Percentiles rank a stretch among this genome's conserved stretches.
Conservation (phyloP, 2,797 vertebrate genomes). For the Esox masquinongy region DNA sequence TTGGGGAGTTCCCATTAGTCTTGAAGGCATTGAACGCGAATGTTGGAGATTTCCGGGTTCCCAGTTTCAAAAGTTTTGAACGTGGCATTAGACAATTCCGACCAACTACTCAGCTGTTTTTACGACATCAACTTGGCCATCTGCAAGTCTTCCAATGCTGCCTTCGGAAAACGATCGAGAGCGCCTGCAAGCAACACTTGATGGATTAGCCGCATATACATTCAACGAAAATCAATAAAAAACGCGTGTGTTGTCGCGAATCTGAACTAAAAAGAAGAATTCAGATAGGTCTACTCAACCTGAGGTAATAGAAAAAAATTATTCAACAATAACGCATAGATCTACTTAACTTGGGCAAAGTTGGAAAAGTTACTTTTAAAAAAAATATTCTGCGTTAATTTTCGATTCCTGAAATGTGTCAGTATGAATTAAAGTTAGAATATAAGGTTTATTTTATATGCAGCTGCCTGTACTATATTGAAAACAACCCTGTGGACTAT, state of each 20-base stretch:
- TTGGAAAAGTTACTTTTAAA: not conserved
- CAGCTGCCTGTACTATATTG: not conserved
- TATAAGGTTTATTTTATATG: not conserved
- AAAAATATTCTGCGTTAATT: too few relatives aligned
- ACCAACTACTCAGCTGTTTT: not conserved
- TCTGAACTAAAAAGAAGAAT: not conserved
- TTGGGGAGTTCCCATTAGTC: too few relatives aligned
- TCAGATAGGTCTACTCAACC: not conserved
- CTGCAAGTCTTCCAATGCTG: not conserved
- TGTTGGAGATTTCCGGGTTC: too few relatives aligned
- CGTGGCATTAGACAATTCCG: not conserved
- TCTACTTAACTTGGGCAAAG: not conserved
- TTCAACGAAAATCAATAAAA: not conserved
- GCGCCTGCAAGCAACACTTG: not conserved
- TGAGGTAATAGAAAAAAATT: not conserved
- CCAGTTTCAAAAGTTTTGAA: not conserved
- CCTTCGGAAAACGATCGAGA: not conserved
- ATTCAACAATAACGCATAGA: too few relatives aligned
- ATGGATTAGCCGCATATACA: constrained; percentile 6
- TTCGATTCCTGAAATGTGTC: not conserved
- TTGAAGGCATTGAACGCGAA: too few relatives aligned
- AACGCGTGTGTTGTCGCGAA: not conserved
- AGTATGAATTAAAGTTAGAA: not conserved
- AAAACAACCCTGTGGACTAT: not conserved
- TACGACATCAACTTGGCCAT: not conserved